phyloP scores from a whole-genome alignment of 2,113 vertebrate species.

The Equus quagga region DNA sequence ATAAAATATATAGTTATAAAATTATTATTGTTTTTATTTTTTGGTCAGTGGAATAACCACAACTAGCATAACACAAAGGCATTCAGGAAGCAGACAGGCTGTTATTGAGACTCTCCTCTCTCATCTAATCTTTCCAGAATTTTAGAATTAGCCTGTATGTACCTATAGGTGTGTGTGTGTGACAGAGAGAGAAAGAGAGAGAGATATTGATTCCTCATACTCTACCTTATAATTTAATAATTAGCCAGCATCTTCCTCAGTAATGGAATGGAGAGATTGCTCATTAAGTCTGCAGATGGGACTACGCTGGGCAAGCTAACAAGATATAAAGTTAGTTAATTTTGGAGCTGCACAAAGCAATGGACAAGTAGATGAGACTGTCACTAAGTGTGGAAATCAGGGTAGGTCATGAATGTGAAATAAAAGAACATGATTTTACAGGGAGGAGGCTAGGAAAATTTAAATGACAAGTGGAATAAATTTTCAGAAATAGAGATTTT shows the following conservation, averaged over 20 bases:
- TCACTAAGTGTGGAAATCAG: slow-evolving; percentile 41
- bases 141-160: slow-evolving; percentile 35
- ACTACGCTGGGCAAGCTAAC: neutral
- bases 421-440: slow-evolving; percentile 14
- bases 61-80: neutral
- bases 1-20: neutral
- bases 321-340: slow-evolving; percentile 38
- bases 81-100: neutral
- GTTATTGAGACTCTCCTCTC: neutral
- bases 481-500: slow-evolving; percentile 44
- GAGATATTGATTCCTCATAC: neutral
- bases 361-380: neutral
- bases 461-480: slow-evolving; percentile 33
- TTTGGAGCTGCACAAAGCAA: slow-evolving; percentile 16
- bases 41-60: neutral
- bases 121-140: neutral
- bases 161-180: neutral
- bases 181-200: neutral
- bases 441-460: neutral
- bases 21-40: neutral
- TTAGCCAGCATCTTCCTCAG: neutral
- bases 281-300: slow-evolving; percentile 61
- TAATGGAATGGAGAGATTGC: neutral
- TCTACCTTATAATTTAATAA: slow-evolving; percentile 55
- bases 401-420: slow-evolving; percentile 34